A percentile compares a stretch with the other conserved stretches of the same genome.
These are phyloP conservation scores for Pantherophis vulpinus DNA, from an alignment of 2,797 vertebrate genomes.

Conservation along the genomic window DNA sequence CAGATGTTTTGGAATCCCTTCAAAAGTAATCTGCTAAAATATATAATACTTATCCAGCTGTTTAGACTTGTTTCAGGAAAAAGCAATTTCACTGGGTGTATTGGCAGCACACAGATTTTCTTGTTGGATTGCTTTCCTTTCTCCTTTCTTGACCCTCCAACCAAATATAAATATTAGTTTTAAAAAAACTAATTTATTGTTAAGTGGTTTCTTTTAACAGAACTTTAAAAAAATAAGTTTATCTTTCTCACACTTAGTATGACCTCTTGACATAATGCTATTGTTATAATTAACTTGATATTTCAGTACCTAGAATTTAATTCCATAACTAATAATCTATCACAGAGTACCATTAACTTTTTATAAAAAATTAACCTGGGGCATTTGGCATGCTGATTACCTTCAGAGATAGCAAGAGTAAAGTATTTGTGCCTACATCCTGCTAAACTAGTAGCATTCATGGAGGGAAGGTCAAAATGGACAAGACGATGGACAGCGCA, in stretches of 20 bases:
- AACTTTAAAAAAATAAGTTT: background rate
- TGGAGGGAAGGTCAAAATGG: background rate
- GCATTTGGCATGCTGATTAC: background rate
- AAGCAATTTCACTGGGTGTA: conserved; percentile 54
- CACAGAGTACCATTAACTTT: background rate
- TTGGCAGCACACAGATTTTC: conserved; percentile 43
- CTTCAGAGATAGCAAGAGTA: background rate
- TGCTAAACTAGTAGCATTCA: background rate
- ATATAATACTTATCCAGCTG: conserved; percentile 55
- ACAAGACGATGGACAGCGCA: background rate
- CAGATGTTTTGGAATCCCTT: conserved; percentile 63
- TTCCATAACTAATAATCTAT: background rate
- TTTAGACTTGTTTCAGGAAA: conserved; percentile 63
- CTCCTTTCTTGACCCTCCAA: conserved; percentile 5
- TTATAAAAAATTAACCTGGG: background rate
- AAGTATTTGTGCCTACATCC: background rate
- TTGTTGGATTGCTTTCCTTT: conserved; percentile 21
- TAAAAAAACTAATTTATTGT: background rate
- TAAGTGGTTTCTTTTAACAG: conserved; percentile 20
- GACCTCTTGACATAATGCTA: background rate
- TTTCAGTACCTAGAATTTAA: background rate
- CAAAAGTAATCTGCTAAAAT: conserved; percentile 55
- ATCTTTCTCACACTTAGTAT: background rate
- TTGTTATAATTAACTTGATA: background rate
- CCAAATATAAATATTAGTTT: background rate